Base-by-base conservation (phyloP, 2,888 invertebrate genomes). In the Drosophila niveifrons region DNA sequence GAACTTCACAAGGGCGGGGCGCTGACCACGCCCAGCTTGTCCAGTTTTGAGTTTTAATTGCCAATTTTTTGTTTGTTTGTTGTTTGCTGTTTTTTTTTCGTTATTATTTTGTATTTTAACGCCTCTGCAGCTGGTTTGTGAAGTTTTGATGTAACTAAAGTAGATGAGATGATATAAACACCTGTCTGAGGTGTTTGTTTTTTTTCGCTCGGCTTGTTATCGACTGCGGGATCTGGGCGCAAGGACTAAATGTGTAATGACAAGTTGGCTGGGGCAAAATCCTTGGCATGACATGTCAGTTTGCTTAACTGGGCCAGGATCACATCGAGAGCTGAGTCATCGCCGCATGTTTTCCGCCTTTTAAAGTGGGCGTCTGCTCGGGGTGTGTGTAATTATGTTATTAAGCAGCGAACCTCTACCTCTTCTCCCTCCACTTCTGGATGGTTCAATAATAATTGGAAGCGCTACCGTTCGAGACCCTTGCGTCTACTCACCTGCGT, bases 401-500 rank as follows among this genome's bases (percentile, higher is more conserved):
- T 90, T 88, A 88, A 86, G 67, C 80, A 53, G 62, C 74, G 74
- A 78, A 69, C 50, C 56, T 23, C 43, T 31, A 31, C 11, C 31
- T 31, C 10, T 2, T 10, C 31, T 10, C 31, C 31, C 9, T 15
- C 39, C 23, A 6, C 23, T 23, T 15, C 1, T 15, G 11, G 39
- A n/a, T 13, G 39, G 56, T 36, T 78, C 76, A 65, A 78, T 56
- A 17, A 62, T 89, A 87, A 89, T 90, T 88, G 87, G 82, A 82
- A 74, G 70, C 61, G 87, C 84, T 80, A 85, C 85, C 76, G 78
- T 87, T 87, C 23, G 72, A 79, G n/a, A 34, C 44, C 50, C 29
- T 36, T 31, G 39, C 29, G 3, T 28, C 23, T 46, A 88, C 90
- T 92, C 91, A 92, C 92, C 92, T 92, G 92, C 84, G 92, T 90